phyloP scores from a whole-genome alignment of 37 sponge, comb jelly and placozoan genomes.

The Crambe crambe region DNA sequence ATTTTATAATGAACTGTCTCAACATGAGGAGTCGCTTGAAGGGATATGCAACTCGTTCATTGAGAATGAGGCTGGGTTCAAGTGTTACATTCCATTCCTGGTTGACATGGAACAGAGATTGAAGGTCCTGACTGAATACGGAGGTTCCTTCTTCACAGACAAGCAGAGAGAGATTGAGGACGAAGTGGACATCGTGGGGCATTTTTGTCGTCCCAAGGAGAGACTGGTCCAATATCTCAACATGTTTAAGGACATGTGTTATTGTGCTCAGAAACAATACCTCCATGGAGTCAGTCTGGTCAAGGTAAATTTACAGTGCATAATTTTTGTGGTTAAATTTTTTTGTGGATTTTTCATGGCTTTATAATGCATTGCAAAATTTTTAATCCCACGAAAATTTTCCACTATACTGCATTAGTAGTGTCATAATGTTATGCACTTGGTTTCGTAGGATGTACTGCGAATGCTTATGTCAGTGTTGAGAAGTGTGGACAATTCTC shows the following conservation, averaged over 20 bases:
- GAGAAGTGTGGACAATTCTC: conserved; percentile 15
- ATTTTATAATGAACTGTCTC: conserved; percentile 10
- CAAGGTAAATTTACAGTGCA: conserved; percentile 50
- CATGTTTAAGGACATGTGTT: conserved; percentile 30
- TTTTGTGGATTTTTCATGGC: too few relatives aligned
- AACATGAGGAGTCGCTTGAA: background rate
- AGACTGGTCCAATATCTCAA: conserved; percentile 12
- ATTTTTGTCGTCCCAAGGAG: conserved; percentile 12
- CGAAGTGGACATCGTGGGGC: conserved; percentile 9
- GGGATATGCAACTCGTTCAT: conserved; percentile 34
- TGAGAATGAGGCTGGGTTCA: background rate
- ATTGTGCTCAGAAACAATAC: conserved; percentile 67
- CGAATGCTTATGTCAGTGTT: background rate
- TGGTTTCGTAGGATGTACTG: conserved; percentile 29
- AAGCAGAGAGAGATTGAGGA: conserved; percentile 25
- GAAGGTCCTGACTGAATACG: conserved; percentile 42
- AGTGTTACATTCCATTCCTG: conserved; percentile 44
- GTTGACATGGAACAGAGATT: conserved; percentile 28
- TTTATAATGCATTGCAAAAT: too few relatives aligned
- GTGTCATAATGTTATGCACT: background rate
- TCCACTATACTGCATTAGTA: background rate
- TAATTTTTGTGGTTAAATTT: too few relatives aligned
- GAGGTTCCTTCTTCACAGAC: conserved; percentile 66
- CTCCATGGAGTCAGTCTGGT: conserved; percentile 41
- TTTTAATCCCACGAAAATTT: too few relatives aligned